Conservation (phyloP, 2,797 vertebrate genomes). For the Sebastes steindachneri region DNA sequence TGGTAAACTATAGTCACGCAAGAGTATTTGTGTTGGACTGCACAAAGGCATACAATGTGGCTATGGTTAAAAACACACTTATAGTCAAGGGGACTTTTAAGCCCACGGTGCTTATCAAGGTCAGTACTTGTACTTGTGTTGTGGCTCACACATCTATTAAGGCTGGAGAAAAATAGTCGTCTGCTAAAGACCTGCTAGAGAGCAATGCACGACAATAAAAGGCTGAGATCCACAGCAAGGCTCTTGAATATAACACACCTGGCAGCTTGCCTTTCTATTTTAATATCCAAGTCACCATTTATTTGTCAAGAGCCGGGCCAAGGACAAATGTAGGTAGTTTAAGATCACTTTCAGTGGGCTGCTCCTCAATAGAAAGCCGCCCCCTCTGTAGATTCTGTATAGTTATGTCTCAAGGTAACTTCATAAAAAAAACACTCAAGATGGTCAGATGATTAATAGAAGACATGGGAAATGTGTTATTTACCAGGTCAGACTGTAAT, state of each 20-base stretch:
- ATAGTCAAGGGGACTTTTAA: conserved; percentile 31
- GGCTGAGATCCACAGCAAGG: conserved; percentile 11
- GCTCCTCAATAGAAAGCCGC: neutral
- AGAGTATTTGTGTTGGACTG: conserved; percentile 1
- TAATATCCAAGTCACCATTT: conserved; percentile 41
- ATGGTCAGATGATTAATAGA: neutral
- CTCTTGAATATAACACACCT: conserved; percentile 29
- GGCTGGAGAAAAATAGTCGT: neutral
- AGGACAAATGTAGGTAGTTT: conserved; percentile 46
- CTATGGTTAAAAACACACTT: conserved; percentile 12
- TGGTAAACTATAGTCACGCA: conserved; percentile 24
- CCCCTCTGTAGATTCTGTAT: neutral
- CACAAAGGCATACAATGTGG: neutral
- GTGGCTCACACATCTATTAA: conserved; percentile 42
- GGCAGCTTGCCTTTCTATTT: conserved; percentile 34
- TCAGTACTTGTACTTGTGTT: conserved; percentile 34
- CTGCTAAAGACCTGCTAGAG: conserved; percentile 28
- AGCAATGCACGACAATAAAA: conserved; percentile 35
- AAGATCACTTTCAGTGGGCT: conserved; percentile 7
- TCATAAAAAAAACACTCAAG: neutral
- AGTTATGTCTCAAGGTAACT: neutral
- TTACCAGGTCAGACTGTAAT: neutral
- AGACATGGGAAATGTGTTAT: neutral
- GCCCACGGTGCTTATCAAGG: conserved; percentile 39
- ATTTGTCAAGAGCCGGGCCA: conserved; percentile 50